Conservation (phyloP, 2,888 invertebrate species). For the Perizoma flavofasciatum region DNA sequence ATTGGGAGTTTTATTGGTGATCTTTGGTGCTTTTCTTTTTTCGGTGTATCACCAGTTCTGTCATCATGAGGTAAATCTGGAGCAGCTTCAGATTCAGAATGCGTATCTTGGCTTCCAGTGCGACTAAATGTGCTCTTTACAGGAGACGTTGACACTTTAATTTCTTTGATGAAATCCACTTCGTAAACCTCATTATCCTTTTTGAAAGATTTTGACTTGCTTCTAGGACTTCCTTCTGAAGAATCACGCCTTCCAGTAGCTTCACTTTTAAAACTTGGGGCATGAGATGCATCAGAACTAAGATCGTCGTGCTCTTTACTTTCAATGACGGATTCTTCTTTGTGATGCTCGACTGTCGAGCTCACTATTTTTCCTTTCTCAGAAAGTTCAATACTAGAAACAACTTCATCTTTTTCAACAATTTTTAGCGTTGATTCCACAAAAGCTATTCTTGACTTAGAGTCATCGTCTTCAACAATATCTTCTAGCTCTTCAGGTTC, state of each 20-base stretch:
- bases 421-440: constrained; percentile 74
- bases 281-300: constrained; percentile 77
- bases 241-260: constrained; percentile 68
- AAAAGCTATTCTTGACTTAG: constrained; percentile 68
- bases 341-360: constrained; percentile 75
- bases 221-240: constrained; percentile 73
- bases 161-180: constrained; percentile 81
- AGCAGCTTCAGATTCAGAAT: constrained; percentile 81
- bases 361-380: constrained; percentile 78
- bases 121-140: constrained; percentile 79
- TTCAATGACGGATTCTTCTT: constrained; percentile 76
- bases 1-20: constrained; percentile 76
- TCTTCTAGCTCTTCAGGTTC: constrained; percentile 76
- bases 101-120: constrained; percentile 82
- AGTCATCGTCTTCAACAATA: constrained; percentile 72
- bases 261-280: constrained; percentile 75
- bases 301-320: constrained; percentile 78
- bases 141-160: constrained; percentile 79
- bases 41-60: constrained; percentile 67
- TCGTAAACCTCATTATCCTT: constrained; percentile 79
- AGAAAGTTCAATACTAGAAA: constrained; percentile 71
- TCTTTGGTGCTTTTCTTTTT: constrained; percentile 63
- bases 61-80: constrained; percentile 79
- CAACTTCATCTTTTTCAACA: constrained; percentile 75
- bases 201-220: constrained; percentile 78